Conservation (phyloP, 1,140 invertebrate genomes). For the Drosophila nikananu region DNA sequence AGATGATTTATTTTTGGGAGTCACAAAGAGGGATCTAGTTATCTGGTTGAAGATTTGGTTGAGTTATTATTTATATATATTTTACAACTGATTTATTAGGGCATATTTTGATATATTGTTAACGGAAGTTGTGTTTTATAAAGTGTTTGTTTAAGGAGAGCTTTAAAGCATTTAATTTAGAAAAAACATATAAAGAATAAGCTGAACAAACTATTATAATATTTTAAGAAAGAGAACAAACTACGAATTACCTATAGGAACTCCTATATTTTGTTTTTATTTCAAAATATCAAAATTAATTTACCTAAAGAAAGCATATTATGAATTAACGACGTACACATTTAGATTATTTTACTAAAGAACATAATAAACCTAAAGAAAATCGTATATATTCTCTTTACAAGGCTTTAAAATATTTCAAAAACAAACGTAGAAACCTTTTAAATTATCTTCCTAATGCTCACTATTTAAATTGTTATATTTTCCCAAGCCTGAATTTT, state of each 20-base stretch:
- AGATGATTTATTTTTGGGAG: constrained; percentile 32
- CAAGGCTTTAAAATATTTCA: background rate
- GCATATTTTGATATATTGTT: background rate
- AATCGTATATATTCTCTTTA: no score
- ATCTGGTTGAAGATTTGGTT: background rate
- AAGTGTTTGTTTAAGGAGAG: background rate
- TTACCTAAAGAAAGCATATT: no score
- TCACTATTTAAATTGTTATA: background rate
- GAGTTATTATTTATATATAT: constrained; percentile 10
- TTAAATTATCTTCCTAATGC: background rate
- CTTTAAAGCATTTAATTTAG: background rate
- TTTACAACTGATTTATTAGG: constrained; percentile 11
- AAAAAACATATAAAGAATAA: background rate
- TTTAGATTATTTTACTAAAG: no score
- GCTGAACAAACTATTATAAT: no score
- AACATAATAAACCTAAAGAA: no score
- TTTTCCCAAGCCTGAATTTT: background rate
- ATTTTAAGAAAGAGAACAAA: no score
- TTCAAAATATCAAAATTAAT: no score
- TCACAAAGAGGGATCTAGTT: background rate
- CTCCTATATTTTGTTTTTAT: no score
- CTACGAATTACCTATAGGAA: no score
- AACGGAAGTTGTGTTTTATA: constrained; percentile 2
- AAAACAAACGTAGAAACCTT: background rate
- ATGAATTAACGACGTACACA: no score